These are phyloP conservation scores for roundworm (Caenorhabditis elegans) DNA, from an alignment of 1,140 invertebrate species.

Conservation along the genomic window DNA sequence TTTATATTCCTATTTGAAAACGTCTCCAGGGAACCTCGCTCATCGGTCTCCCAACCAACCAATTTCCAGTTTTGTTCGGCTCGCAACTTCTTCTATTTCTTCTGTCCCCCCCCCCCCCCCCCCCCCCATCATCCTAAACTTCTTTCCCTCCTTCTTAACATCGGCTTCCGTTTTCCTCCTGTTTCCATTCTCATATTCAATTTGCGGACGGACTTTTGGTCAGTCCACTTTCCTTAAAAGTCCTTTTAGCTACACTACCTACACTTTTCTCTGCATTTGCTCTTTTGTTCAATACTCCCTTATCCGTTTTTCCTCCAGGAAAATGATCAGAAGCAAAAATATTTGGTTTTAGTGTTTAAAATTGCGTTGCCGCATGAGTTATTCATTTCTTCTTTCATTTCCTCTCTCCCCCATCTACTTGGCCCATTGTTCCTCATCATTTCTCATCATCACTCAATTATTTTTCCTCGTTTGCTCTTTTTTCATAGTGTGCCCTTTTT, in stretches of 20 bases:
- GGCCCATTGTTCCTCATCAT: background rate
- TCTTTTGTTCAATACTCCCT: too few relatives aligned
- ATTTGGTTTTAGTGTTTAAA: background rate
- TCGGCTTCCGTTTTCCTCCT: background rate
- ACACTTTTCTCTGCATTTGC: background rate
- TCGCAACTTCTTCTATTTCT: background rate
- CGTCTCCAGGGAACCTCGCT: slow-evolving; percentile 18
- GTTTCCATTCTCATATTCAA: slow-evolving; percentile 21
- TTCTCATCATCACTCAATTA: slow-evolving; percentile 30
- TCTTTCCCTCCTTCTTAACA: background rate
- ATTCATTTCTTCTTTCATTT: slow-evolving; percentile 23
- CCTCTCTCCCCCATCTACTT: background rate
- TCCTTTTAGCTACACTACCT: background rate
- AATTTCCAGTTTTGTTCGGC: slow-evolving; percentile 21
- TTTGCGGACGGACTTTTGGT: slow-evolving; percentile 16
- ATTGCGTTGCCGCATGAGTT: background rate
- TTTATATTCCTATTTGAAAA: slow-evolving; percentile 10
- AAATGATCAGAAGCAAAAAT: too few relatives aligned
- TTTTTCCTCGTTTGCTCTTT: background rate
- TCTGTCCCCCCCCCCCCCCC: too few relatives aligned
- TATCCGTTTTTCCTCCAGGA: background rate
- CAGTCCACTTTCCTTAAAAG: background rate
- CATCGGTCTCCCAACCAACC: slow-evolving; percentile 31
- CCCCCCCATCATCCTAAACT: too few relatives aligned
- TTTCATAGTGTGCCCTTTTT: background rate